Evolutionary conservation across 2,113 vertebrate species (phyloP), one percentile per base, ranked within the genome.

Genomic region (Phycodurus eques): DNA sequence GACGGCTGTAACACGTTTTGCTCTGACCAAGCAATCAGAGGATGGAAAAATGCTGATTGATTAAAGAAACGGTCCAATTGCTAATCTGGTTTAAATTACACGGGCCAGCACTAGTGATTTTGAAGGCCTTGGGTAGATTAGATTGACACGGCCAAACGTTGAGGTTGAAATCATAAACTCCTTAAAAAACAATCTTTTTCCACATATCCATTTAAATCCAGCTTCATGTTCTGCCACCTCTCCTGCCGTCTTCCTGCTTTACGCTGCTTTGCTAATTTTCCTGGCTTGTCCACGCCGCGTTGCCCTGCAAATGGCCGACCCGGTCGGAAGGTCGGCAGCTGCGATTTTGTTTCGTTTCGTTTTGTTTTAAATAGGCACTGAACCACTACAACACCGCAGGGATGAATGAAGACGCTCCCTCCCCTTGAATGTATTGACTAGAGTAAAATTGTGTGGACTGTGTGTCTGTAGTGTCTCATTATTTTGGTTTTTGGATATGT

Each of bases 281-380:
- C 19, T 70, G 57, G 57, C 15, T 60, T 81, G 46, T 82, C 68
- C 71, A 57, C 15, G 56, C 72, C 78, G 72, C 81, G 72, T 80
- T 65, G 79, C 76, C 72, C 80, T 71, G 84, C 70, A 81, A 66
- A n/a, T 81, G 80, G 83, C 73, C 69, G 76, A 64, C 74, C 70
- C 47, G 54, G 44, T 80, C 57, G 39, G 68, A 47, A 39, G 62
- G 67, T 72, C 51, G 31, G 67, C 60, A 65, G 83, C 73, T 77
- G 74, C 67, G 64, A 70, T 67, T 6, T 72, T 71, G 68, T 68
- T 42, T 22, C 1, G 53, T 51, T 27, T 31, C 17, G n/a, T 14
- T 27, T 22, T 7, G 33, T 43, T 46, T 66, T 17, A 11, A 63
- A 9, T 10, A 19, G 19, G 22, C 43, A 22, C 39, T 64, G 62